Percentiles rank a stretch among this genome's conserved stretches.
Conservation (phyloP, 2,888 invertebrate species). For the Sinodicranocentrus sp. region DNA sequence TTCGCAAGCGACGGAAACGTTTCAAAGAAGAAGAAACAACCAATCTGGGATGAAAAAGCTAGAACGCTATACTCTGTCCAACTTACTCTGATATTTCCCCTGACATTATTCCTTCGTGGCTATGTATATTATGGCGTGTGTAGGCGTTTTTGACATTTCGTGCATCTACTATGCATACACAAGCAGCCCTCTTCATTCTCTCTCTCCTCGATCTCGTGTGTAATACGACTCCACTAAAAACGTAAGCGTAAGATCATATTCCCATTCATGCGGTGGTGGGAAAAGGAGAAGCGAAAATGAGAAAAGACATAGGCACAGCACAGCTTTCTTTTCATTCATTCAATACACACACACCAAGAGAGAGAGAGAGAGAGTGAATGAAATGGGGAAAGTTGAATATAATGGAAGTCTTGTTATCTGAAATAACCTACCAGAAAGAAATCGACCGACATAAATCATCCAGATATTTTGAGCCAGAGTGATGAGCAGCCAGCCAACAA, state of each 20-base stretch:
- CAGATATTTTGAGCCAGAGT: conserved; percentile 75
- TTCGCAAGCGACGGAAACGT: conserved; percentile 3
- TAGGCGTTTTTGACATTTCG: conserved; percentile 36
- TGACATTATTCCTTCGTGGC: not conserved
- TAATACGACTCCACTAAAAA: too few species aligned
- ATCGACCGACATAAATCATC: conserved; percentile 80
- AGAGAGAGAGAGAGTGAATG: conserved; percentile 8
- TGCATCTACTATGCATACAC: not conserved
- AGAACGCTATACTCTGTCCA: too few species aligned
- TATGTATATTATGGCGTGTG: not conserved
- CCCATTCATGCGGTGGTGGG: not conserved
- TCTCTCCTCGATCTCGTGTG: not conserved
- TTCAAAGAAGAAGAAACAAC: conserved; percentile 22
- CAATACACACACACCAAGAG: not conserved
- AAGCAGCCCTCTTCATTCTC: not conserved
- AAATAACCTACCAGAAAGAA: conserved; percentile 69
- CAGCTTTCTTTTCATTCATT: conserved; percentile 50
- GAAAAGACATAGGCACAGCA: conserved; percentile 36
- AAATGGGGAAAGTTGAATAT: conserved; percentile 27
- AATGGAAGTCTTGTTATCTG: conserved; percentile 26
- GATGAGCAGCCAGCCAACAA: conserved; percentile 78
- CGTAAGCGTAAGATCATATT: too few species aligned
- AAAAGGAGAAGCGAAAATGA: conserved; percentile 42
- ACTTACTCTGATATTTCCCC: not conserved
- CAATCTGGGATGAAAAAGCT: too few species aligned